These are phyloP conservation scores for Platygyra sinensis DNA, from an alignment of 64 coral and sea anemone species.

Conservation along the genomic window DNA sequence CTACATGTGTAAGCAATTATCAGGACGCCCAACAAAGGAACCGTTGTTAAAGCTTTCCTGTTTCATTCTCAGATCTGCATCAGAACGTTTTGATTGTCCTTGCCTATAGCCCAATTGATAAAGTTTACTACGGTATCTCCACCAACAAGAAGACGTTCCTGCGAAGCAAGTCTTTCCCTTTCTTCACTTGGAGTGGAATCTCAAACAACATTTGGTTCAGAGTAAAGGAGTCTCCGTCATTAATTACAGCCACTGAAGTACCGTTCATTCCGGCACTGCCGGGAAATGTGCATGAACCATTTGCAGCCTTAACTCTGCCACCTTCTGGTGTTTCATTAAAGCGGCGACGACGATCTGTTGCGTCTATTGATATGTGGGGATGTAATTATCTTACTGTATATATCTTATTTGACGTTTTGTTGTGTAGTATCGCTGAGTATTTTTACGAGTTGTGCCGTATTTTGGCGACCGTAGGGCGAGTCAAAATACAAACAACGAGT, in stretches of 20 bases:
- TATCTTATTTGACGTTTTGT: too few relatives aligned
- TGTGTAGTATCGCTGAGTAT: too few relatives aligned
- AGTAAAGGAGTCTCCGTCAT: neutral
- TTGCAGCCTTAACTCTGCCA: neutral
- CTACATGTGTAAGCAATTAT: too few relatives aligned
- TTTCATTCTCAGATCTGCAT: neutral
- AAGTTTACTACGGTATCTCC: slow-evolving; percentile 18
- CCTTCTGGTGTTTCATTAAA: too few relatives aligned
- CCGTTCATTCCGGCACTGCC: slow-evolving; percentile 41
- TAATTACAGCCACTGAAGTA: slow-evolving; percentile 28
- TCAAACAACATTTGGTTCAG: neutral
- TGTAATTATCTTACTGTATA: neutral
- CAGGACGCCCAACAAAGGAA: too few relatives aligned
- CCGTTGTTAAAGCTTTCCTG: too few relatives aligned
- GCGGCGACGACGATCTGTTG: too few relatives aligned
- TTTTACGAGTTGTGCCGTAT: too few relatives aligned
- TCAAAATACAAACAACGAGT: too few relatives aligned
- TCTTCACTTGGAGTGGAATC: neutral
- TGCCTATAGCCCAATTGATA: neutral
- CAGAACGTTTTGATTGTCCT: slow-evolving; percentile 14
- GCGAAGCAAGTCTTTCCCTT: neutral
- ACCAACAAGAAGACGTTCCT: slow-evolving; percentile 1
- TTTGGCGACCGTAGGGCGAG: too few relatives aligned
- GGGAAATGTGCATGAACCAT: neutral
- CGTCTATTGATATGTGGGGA: neutral